Evolutionary conservation across 1,140 invertebrate species (phyloP).

Genomic region (Caenorhabditis latens): DNA sequence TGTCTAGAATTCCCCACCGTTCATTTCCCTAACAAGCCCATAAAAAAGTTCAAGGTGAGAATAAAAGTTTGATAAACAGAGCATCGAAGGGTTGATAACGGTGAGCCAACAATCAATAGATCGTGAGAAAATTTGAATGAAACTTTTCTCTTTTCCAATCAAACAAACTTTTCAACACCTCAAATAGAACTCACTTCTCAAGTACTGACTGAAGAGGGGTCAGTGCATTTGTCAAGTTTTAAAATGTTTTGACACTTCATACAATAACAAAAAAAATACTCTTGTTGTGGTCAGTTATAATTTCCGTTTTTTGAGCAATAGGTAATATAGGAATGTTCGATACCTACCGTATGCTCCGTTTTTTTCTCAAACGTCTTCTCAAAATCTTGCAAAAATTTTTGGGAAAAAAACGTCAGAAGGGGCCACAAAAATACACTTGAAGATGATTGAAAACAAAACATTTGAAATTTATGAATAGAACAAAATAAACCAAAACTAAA

Average conservation of each 20-base stretch:
- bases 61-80: too few species aligned
- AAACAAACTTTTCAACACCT: constrained; percentile 5
- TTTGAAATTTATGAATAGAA: constrained; percentile 25
- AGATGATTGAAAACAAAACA: background rate
- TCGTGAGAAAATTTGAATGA: constrained; percentile 10
- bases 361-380: too few species aligned
- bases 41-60: too few species aligned
- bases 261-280: background rate
- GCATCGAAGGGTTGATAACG: background rate
- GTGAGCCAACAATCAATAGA: constrained; percentile 31
- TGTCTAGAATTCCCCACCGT: too few species aligned
- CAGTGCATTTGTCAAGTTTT: constrained; percentile 2
- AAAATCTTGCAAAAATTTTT: background rate
- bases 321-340: too few species aligned
- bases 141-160: constrained; percentile 6
- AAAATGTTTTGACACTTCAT: constrained; percentile 7
- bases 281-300: background rate
- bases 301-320: background rate
- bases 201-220: constrained; percentile 23
- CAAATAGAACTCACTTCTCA: constrained; percentile 38
- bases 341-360: too few species aligned
- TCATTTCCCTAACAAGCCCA: too few species aligned
- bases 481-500: background rate
- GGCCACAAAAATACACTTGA: background rate
- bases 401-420: background rate